These are phyloP conservation scores for Mormyrus lacerda DNA, from an alignment of 2,113 vertebrate species.

Conservation along the genomic window DNA sequence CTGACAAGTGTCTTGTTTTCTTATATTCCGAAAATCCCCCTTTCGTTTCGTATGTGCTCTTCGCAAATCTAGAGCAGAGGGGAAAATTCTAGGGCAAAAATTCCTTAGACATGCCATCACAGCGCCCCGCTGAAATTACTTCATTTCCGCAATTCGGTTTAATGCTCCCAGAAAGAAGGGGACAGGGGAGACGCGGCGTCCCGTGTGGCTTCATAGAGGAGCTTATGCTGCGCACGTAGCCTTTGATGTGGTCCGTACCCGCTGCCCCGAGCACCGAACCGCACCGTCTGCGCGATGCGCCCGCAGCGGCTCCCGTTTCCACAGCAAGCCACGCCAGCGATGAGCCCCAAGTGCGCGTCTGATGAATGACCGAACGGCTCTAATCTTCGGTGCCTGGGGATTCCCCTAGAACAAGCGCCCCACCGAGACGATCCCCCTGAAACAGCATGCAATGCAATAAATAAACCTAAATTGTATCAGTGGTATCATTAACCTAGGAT, in stretches of 20 bases:
- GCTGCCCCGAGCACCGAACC: background rate
- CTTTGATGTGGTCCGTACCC: background rate
- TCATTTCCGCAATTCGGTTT: slow-evolving; percentile 21
- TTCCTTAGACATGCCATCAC: slow-evolving; percentile 38
- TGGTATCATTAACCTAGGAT: background rate
- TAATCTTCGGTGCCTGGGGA: background rate
- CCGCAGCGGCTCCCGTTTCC: background rate
- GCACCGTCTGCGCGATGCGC: background rate
- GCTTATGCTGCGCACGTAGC: background rate
- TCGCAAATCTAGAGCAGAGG: slow-evolving; percentile 12
- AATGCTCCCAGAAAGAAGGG: background rate
- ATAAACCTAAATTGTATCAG: background rate
- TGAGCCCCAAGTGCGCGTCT: background rate
- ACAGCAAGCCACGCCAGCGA: background rate
- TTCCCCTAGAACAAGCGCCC: background rate
- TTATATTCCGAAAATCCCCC: background rate
- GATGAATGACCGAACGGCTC: background rate
- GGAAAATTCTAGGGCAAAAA: slow-evolving; percentile 29
- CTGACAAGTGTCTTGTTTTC: slow-evolving; percentile 9
- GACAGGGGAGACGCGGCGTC: background rate
- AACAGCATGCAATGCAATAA: background rate
- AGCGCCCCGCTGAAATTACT: slow-evolving; percentile 26
- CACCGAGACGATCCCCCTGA: background rate
- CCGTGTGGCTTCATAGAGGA: background rate
- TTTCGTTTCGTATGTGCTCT: background rate